A percentile compares a stretch with the other conserved stretches of the same genome.
These are phyloP conservation scores for Corythornis vintsioides DNA, from an alignment of 2,113 vertebrate genomes.

Conservation along the genomic window DNA sequence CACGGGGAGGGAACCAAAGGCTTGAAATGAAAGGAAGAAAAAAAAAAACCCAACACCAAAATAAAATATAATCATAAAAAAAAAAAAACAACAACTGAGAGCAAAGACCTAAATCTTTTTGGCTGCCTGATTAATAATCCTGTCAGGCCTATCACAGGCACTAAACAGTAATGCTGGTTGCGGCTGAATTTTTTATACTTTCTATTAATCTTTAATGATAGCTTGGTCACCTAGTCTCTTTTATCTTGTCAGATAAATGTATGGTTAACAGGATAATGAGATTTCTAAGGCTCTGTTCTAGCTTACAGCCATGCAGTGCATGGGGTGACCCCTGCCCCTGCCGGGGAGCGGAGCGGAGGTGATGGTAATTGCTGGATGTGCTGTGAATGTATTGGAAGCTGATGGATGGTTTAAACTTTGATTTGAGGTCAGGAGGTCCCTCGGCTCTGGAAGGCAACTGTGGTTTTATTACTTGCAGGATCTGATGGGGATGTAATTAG, in stretches of 20 bases:
- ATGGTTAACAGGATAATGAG: constrained; percentile 94
- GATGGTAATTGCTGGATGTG: constrained; percentile 75
- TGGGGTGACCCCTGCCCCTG: constrained; percentile 65
- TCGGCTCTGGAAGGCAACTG: constrained; percentile 69
- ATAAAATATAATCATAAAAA: neutral
- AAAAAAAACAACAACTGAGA: constrained; percentile 42
- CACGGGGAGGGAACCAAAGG: constrained; percentile 23
- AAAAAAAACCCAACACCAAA: neutral
- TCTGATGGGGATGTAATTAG: constrained; percentile 81
- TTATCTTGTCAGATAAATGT: constrained; percentile 96
- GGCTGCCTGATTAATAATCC: constrained; percentile 90
- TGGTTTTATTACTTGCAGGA: constrained; percentile 75
- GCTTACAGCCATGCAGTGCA: constrained; percentile 74
- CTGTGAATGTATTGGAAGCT: constrained; percentile 68
- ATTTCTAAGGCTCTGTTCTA: constrained; percentile 75
- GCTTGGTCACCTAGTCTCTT: constrained; percentile 84
- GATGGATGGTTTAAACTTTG: constrained; percentile 77
- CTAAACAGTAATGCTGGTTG: constrained; percentile 88
- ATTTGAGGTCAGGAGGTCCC: constrained; percentile 76
- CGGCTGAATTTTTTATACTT: constrained; percentile 84
- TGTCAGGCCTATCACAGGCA: constrained; percentile 87
- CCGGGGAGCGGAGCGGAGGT: constrained; percentile 64
- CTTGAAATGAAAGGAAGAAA: neutral
- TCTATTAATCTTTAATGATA: constrained; percentile 93
- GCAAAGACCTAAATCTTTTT: constrained; percentile 85